These are phyloP conservation scores for Malthinus flaveolus DNA, from an alignment of 2,888 invertebrate genomes.

Conservation along the genomic window DNA sequence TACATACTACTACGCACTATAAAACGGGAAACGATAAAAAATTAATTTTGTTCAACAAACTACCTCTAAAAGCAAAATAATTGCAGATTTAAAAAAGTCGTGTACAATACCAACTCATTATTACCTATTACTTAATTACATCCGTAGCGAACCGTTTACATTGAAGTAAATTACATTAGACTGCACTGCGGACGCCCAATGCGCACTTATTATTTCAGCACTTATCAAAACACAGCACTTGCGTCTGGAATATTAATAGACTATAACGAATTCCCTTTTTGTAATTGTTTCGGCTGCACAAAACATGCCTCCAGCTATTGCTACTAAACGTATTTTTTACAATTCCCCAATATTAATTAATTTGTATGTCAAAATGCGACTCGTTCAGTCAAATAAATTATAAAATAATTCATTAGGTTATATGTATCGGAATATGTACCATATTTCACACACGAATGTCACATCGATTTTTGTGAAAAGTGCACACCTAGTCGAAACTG, in stretches of 20 bases:
- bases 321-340: background rate
- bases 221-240: constrained; percentile 33
- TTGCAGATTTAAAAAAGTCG: too few species aligned
- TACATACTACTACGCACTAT: too few species aligned
- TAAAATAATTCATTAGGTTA: background rate
- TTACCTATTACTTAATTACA: constrained; percentile 27
- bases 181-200: constrained; percentile 29
- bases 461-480: too few species aligned
- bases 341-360: too few species aligned
- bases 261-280: constrained; percentile 18
- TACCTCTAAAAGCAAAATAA: too few species aligned
- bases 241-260: constrained; percentile 26
- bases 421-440: too few species aligned
- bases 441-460: too few species aligned
- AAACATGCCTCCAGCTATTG: constrained; percentile 11
- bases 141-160: constrained; percentile 24
- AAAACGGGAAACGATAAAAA: too few species aligned
- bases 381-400: background rate
- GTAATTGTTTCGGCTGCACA: constrained; percentile 16
- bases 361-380: background rate
- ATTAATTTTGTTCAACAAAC: too few species aligned
- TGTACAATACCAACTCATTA: background rate
- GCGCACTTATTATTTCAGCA: constrained; percentile 35
- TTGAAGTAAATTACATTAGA: constrained; percentile 26
- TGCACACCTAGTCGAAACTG: too few species aligned